Evolutionary conservation across 2,888 invertebrate species (phyloP).

Genomic region (Cephus nigrinus): DNA sequence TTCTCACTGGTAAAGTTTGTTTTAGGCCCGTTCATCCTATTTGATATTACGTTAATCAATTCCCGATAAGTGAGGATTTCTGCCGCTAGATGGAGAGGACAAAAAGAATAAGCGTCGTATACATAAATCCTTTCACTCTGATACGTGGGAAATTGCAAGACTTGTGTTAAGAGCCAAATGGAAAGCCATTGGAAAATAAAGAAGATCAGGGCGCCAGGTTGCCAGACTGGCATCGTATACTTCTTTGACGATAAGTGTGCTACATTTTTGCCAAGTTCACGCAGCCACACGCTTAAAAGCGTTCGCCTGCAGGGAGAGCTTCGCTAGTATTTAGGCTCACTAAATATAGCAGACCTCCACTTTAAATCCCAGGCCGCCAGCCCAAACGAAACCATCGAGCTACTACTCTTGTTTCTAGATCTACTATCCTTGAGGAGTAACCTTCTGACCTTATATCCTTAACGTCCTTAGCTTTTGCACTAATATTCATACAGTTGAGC

Average conservation of each 20-base stretch:
- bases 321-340: constrained; percentile 54
- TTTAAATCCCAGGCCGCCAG: constrained; percentile 51
- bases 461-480: background rate
- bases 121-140: background rate
- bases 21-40: background rate
- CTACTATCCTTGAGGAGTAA: background rate
- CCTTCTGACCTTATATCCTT: background rate
- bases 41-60: background rate
- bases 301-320: constrained; percentile 23
- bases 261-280: constrained; percentile 7
- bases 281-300: background rate
- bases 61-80: background rate
- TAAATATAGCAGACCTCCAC: constrained; percentile 61
- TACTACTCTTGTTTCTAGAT: background rate
- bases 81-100: background rate
- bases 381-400: constrained; percentile 8
- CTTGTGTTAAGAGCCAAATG: background rate
- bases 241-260: background rate
- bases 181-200: background rate
- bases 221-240: background rate
- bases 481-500: background rate
- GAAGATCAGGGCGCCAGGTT: background rate
- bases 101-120: background rate
- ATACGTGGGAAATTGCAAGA: background rate
- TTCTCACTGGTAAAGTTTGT: background rate